Base-by-base conservation (phyloP, 1,140 invertebrate genomes). In the Nephotettix cincticeps region DNA sequence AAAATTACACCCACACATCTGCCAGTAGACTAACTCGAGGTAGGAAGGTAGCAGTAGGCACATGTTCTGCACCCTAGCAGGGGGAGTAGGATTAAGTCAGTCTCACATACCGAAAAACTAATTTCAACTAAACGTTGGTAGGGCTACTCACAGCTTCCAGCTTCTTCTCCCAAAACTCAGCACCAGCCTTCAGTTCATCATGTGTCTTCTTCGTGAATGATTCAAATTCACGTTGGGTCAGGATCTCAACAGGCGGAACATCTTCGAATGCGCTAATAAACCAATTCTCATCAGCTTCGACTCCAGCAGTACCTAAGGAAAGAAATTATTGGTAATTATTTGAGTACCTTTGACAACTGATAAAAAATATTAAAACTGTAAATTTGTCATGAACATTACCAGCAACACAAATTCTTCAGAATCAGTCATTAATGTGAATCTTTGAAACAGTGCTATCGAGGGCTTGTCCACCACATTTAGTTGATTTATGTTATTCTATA, bases 101-200 rank as follows among this genome's bases (percentile, higher is more conserved):
- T 14, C 32, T 36, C 32, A 36, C 32, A 36, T 4, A 36, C 32
- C 32, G 32, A 36, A 36, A 14, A 36, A 30, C 19, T 9, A 28
- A 28, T 65, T 17, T 67, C 21, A 58, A 9, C 32, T 6, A 36
- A 36, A 36, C 4, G 14, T 36, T 36, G 32, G 32, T 36, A 32
- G 68, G 14, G 47, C 40, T 63, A 85, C 89, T 85, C 82, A 95
- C 92, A 75, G 90, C 89, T 75, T 98, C 95, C 30, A 93, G 88
- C 72, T 96, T 85, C 81, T 95, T 95, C 81, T 95, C 94, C 96
- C 96, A 99, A 76, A 96, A 93, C 78, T 91, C 90, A 76, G 87
- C 91, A 23, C 89, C 84, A 81, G 97, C 93, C 17, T 89, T 88
- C 36, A 98, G 86, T 2, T 86, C 86, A 11, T 91, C 88, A 71